Base-by-base conservation (phyloP, 2,888 invertebrate species). In the Agriopis leucophaearia region DNA sequence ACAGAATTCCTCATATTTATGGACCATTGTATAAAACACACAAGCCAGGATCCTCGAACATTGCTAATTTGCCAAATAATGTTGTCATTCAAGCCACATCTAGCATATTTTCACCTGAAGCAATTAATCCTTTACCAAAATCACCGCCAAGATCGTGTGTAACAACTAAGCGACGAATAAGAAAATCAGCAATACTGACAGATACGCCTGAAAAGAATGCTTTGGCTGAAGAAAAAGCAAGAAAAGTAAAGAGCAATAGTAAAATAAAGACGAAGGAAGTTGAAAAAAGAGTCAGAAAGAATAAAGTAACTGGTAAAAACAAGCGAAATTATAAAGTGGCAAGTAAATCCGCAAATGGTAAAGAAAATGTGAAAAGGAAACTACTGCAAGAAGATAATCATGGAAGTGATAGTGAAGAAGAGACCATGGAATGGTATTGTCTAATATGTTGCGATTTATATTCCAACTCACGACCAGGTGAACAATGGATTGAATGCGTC, bases 141-240 rank as follows among this genome's bases (percentile, higher is more conserved):
- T 48, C 62, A 48, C 66, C 63, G 16, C 60, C 67, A 62, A 64
- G 64, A 51, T 15, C 38, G 27, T 27, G 27, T 27, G 27, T 27
- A 66, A 8, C 51, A 66, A 60, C 63, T 61, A 69, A 64, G 10
- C 64, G 54, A 64, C 64, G 64, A 66, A 66, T 56, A 58, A 64
- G 66, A 62, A 66, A 72, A 62, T 58, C 56, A 51, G 58, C 60
- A 61, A 69, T 69, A 54, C 10, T 62, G 51, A 67, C 67, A 67
- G 67, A 70, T 45, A 70, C 64, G 50, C 70, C 64, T 18, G 66
- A 70, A 67, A 67, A 67, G 44, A 67, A 67, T 42, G 67, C 66
- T 66, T 64, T 70, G 55, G 62, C 64, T 60, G 55, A 27, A 65
- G 60, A 56, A 64, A 62, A 60, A 64, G 64, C 62, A 62, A 69